Conservation (phyloP, 2,797 vertebrate species). For the Chanos chanos region DNA sequence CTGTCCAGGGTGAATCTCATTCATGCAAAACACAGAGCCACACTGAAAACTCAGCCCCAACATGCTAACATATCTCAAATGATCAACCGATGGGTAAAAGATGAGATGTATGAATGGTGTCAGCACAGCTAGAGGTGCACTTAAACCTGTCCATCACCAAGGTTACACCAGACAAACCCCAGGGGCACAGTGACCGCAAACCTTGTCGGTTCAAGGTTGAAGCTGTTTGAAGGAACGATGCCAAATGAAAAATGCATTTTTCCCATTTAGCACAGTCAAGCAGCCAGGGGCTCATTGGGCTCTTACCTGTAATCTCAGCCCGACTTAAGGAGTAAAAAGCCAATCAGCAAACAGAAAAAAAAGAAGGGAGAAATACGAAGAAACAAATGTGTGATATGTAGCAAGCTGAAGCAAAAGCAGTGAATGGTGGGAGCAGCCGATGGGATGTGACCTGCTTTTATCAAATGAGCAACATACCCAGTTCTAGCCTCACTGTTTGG, state of each 20-base stretch:
- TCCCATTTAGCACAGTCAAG: constrained; percentile 18
- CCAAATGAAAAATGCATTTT: not conserved
- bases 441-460: not conserved
- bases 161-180: not conserved
- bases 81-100: constrained; percentile 2
- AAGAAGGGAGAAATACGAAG: not conserved
- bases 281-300: constrained; percentile 17
- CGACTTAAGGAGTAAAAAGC: not conserved
- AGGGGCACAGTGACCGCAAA: not conserved
- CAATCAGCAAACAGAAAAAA: constrained; percentile 2
- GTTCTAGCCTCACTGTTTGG: too few species aligned
- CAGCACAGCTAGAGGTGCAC: not conserved
- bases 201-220: constrained; percentile 12
- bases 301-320: constrained; percentile 37
- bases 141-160: not conserved
- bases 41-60: not conserved
- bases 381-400: too few species aligned
- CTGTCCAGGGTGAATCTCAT: too few species aligned
- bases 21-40: constrained; percentile 5
- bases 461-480: too few species aligned
- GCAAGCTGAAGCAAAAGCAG: constrained; percentile 23
- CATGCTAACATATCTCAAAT: not conserved
- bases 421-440: constrained; percentile 17
- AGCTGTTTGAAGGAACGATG: constrained; percentile 8
- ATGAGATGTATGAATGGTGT: not conserved